phyloP scores from a whole-genome alignment of 2,888 invertebrate species.

The Notodonta ziczac region DNA sequence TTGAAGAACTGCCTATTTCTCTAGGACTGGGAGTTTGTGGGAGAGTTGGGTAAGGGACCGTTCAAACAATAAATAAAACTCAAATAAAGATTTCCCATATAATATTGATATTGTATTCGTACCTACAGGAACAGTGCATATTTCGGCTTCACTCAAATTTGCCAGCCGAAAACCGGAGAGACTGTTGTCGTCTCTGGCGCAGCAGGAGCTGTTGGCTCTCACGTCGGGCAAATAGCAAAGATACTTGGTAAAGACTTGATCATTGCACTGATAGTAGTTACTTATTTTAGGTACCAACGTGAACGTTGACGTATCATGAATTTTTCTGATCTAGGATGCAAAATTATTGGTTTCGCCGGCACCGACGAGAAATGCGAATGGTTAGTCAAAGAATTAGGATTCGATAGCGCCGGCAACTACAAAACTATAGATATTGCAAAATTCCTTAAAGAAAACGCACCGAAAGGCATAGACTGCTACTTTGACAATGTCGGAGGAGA shows the following conservation, averaged over 20 bases:
- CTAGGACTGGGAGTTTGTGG: constrained; percentile 86
- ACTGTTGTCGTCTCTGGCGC: constrained; percentile 88
- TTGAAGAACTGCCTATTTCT: constrained; percentile 84
- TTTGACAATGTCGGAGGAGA: constrained; percentile 92
- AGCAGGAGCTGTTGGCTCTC: constrained; percentile 90
- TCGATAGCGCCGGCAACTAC: constrained; percentile 89
- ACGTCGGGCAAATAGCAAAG: constrained; percentile 91
- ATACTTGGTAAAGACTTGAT: constrained; percentile 78
- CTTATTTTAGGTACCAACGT: not conserved
- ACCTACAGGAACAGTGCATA: constrained; percentile 86
- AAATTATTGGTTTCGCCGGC: constrained; percentile 89
- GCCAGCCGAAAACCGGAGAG: constrained; percentile 87
- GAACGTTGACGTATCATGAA: not conserved
- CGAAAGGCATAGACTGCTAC: constrained; percentile 90
- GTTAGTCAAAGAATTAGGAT: constrained; percentile 86
- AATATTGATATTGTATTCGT: not conserved
- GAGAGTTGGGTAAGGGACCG: constrained; percentile 85
- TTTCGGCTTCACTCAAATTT: constrained; percentile 88
- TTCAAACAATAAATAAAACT: not conserved
- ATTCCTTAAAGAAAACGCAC: constrained; percentile 85
- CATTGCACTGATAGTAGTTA: not conserved
- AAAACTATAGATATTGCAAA: constrained; percentile 84
- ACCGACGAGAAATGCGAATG: constrained; percentile 88
- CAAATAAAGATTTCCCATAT: not conserved
- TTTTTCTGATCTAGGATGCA: constrained; percentile 75